Evolutionary conservation across 1,140 invertebrate genomes (phyloP).

Genomic region (Drosophila chauvacae): DNA sequence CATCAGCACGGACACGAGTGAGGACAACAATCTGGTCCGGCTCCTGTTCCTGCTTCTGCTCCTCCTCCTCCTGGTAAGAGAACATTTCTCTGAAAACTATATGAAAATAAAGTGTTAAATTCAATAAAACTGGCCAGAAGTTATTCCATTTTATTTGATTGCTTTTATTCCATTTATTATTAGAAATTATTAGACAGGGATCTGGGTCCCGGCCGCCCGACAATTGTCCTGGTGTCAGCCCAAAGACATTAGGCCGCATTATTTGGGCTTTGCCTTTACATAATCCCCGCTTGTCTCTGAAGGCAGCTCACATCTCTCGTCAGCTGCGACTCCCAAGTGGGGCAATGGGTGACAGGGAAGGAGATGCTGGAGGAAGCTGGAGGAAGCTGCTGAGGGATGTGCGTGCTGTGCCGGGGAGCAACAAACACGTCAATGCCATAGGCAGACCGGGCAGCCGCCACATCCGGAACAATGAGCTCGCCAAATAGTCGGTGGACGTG

Average conservation of each 20-base stretch:
- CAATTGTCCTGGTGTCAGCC: conserved; percentile 43
- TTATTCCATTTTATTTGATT: conserved; percentile 39
- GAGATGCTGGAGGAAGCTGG: neutral
- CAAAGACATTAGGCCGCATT: conserved; percentile 61
- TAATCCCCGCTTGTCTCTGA: conserved; percentile 50
- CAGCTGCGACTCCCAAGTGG: conserved; percentile 17
- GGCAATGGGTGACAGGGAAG: neutral
- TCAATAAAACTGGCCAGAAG: conserved; percentile 24
- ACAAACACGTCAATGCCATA: conserved; percentile 36
- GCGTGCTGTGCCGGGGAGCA: conserved; percentile 14
- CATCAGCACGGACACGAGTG: conserved; percentile 15
- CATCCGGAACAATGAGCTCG: conserved; percentile 40
- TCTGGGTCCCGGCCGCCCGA: neutral
- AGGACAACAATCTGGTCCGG: neutral
- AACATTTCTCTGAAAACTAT: neutral
- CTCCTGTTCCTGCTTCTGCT: too few relatives aligned
- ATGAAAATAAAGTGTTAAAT: conserved; percentile 2
- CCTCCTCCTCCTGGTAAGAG: neutral
- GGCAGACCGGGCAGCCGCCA: conserved; percentile 16
- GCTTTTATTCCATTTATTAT: conserved; percentile 42
- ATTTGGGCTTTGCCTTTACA: conserved; percentile 66
- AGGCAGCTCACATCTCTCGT: neutral
- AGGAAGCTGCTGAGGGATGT: neutral
- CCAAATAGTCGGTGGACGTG: conserved; percentile 9
- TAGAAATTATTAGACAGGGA: neutral